These are phyloP conservation scores for Uromys caudimaculatus DNA, from an alignment of 2,797 vertebrate species.

Conservation along the genomic window DNA sequence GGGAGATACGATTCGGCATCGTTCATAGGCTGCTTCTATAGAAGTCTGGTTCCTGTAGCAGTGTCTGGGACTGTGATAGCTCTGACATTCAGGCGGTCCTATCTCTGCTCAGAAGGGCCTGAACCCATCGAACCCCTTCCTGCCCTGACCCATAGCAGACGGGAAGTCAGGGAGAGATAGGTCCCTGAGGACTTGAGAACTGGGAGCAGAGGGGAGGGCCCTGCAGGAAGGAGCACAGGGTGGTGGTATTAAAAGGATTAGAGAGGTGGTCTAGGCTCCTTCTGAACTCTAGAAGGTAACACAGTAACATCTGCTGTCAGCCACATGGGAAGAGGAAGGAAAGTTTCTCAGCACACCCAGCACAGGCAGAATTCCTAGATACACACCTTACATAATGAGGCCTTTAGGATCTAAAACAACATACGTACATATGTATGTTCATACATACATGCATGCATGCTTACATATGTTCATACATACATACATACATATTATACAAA, in stretches of 20 bases:
- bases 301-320: conserved; percentile 20
- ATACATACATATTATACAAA: neutral
- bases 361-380: conserved; percentile 23
- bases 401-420: conserved; percentile 11
- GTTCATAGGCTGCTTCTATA: neutral
- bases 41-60: conserved; percentile 1
- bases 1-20: neutral
- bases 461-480: neutral
- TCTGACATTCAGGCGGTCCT: neutral
- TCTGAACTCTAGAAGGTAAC: conserved; percentile 63
- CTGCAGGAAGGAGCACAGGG: neutral
- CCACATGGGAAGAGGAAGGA: neutral
- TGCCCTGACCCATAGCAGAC: neutral
- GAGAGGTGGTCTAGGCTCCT: conserved; percentile 22
- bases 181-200: conserved; percentile 30
- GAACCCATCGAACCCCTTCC: neutral
- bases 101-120: conserved; percentile 48
- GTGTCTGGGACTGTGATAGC: neutral
- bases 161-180: neutral
- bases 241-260: conserved; percentile 54
- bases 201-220: neutral
- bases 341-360: neutral
- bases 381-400: neutral
- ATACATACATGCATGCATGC: neutral
- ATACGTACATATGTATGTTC: too few relatives aligned